A percentile compares a stretch with the other conserved stretches of the same genome.
Evolutionary conservation across 2,113 vertebrate genomes (phyloP).

Genomic region (Peromyscus maniculatus): DNA sequence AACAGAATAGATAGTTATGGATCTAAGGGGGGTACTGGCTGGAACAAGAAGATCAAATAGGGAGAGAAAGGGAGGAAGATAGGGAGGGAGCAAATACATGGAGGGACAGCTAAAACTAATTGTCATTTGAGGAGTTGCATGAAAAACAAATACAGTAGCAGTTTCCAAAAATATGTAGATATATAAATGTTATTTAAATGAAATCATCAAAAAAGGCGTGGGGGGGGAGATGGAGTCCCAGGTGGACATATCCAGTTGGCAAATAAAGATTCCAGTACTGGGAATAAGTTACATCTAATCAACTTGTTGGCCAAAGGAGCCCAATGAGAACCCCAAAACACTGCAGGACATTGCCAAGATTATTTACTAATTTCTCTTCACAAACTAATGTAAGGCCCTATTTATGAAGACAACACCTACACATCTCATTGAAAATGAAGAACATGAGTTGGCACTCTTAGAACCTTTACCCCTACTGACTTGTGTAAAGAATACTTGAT

Average conservation of each 20-base stretch:
- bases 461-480: background rate
- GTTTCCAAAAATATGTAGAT: background rate
- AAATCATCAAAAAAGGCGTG: background rate
- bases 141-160: background rate
- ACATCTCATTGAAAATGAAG: background rate
- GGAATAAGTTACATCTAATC: background rate
- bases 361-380: background rate
- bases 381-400: background rate
- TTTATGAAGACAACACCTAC: background rate
- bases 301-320: background rate
- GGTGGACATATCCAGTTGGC: accelerated
- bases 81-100: background rate
- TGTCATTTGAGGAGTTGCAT: background rate
- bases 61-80: background rate
- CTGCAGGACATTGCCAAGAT: background rate
- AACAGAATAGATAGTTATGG: background rate
- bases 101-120: background rate
- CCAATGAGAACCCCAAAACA: background rate
- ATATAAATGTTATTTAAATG: background rate
- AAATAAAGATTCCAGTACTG: background rate
- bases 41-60: background rate
- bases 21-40: background rate
- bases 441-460: background rate
- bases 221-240: background rate
- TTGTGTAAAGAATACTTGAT: background rate